A percentile compares a stretch with the other conserved stretches of the same genome.
Conservation (phyloP, 2,888 invertebrate genomes). For the Hydrotaea cyrtoneurina region DNA sequence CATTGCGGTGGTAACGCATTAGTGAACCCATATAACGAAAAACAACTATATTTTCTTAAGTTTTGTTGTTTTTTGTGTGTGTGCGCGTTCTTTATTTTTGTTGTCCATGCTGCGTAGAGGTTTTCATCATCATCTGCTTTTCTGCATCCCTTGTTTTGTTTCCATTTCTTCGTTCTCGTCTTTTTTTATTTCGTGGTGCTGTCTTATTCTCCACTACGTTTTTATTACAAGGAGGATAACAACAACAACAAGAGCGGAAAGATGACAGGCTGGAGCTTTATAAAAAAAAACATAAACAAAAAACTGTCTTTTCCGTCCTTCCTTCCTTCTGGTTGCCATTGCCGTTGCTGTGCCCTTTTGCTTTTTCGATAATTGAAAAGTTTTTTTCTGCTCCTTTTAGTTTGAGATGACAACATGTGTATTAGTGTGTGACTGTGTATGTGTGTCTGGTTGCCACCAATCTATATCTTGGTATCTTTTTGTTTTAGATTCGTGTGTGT, state of each 20-base stretch:
- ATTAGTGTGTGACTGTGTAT: background rate
- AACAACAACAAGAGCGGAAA: constrained; percentile 19
- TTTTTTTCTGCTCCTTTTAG: constrained; percentile 54
- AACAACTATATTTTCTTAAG: constrained; percentile 40
- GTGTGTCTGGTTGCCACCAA: background rate
- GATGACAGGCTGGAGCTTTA: constrained; percentile 2
- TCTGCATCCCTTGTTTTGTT: constrained; percentile 11
- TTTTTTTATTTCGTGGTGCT: background rate
- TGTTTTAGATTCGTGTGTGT: background rate
- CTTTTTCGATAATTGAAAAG: constrained; percentile 61
- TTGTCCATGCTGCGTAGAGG: background rate
- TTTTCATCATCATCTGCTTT: background rate
- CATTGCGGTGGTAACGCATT: constrained; percentile 55
- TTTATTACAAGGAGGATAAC: constrained; percentile 15
- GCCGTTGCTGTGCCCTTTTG: constrained; percentile 36
- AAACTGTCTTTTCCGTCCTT: background rate
- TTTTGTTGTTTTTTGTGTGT: too few relatives aligned
- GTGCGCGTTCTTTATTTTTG: background rate
- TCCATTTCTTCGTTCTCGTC: background rate
- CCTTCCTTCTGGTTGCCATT: background rate
- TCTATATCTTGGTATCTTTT: background rate
- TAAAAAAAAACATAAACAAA: background rate
- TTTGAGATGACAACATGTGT: constrained; percentile 32
- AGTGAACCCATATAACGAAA: constrained; percentile 32
- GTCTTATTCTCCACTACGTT: constrained; percentile 11